Evolutionary conservation across 2,797 vertebrate genomes (phyloP), one percentile per base, ranked within the genome.

Genomic region (Nannoperca obscura): DNA sequence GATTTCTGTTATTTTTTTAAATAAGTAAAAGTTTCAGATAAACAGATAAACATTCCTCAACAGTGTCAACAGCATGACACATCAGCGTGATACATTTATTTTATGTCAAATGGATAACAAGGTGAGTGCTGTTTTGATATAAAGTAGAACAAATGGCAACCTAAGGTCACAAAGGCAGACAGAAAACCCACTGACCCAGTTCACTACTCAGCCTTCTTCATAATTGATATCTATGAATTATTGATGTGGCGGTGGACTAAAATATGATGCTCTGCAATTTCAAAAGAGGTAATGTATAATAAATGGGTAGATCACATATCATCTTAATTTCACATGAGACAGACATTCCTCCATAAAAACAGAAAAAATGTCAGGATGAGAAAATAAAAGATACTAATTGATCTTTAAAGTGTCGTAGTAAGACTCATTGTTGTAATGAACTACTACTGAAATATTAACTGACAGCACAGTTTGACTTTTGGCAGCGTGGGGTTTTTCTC

Each of bases 141-240:
- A 76, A 74, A 64, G 42, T 32, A 52, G 49, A 77, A 83, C 19
- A 81, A 76, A 44, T 52, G 36, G n/a, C 17, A 76, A 38, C 0
- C 32, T 30, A 34, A 84, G 83, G 85, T 89, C 82, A 90, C 55
- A 74, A 69, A 80, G 46, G 49, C 74, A 91, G 86, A 89, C 79
- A 83, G 79, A 88, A 82, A 69, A 38, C 74, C 75, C 58, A 71
- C 71, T 81, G 93, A 94, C 92, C 93, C 87, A 95, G 60, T 95
- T 95, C 82, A 84, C 59, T 66, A 60, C 61, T 76, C 81, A 52
- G 40, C 24, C 24, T 27, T 27, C 24, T 27, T 27, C 24, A 27
- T 27, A 27, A 27, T 27, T 27, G 24, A 86, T 75, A 93, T 95
- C 71, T 76, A 71, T 93, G 61, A 86, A 93, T 93, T 76, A 95